Conservation (phyloP, 2,888 invertebrate species). For the Matsumyia berberina region DNA sequence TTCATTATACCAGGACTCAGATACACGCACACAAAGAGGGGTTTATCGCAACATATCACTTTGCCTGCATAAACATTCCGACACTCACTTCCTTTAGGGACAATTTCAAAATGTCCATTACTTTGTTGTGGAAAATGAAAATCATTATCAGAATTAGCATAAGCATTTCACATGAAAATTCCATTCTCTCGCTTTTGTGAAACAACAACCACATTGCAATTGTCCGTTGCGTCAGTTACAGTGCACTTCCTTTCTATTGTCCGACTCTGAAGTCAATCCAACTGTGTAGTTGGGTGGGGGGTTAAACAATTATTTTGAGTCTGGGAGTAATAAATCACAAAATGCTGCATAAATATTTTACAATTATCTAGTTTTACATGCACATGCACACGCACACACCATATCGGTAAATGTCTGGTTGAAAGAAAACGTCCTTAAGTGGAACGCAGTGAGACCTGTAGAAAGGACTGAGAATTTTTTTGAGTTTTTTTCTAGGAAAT, state of each 20-base stretch:
- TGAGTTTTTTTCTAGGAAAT: no score
- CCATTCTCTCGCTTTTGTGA: neutral
- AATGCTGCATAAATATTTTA: conserved; percentile 53
- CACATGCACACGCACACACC: conserved; percentile 34
- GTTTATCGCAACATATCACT: conserved; percentile 46
- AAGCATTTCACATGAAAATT: conserved; percentile 40
- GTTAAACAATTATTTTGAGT: conserved; percentile 33
- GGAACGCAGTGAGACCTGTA: neutral
- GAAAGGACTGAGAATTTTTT: no score
- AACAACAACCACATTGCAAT: conserved; percentile 23
- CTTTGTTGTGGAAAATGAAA: conserved; percentile 42
- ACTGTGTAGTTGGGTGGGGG: neutral
- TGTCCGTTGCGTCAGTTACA: conserved; percentile 40
- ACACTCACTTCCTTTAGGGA: conserved; percentile 27
- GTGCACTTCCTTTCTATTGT: conserved; percentile 36
- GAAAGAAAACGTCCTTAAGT: neutral
- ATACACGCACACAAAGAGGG: neutral
- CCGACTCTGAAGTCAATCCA: neutral
- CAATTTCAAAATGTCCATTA: conserved; percentile 37
- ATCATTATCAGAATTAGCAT: conserved; percentile 56
- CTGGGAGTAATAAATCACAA: conserved; percentile 48
- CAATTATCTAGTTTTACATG: conserved; percentile 36
- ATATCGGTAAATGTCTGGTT: conserved; percentile 20
- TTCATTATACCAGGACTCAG: conserved; percentile 15
- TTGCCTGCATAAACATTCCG: conserved; percentile 43